phyloP scores from a whole-genome alignment of 2,888 invertebrate genomes.

The Anodontia alba region DNA sequence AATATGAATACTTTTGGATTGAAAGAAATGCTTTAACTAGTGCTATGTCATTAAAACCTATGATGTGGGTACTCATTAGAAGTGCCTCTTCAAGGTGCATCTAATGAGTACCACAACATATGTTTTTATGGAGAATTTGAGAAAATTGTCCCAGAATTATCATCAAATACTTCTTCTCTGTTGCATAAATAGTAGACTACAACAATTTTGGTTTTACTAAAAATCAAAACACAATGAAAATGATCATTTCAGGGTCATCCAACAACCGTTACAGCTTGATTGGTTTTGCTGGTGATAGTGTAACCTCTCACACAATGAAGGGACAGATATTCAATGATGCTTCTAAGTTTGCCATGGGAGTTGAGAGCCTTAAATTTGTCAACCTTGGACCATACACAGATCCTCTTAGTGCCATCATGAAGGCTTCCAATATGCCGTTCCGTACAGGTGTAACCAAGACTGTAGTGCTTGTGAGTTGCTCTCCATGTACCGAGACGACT shows the following conservation, averaged over 20 bases:
- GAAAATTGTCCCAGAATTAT: too few relatives aligned
- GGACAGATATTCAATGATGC: constrained; percentile 78
- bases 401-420: constrained; percentile 87
- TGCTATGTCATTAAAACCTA: too few relatives aligned
- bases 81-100: too few relatives aligned
- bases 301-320: constrained; percentile 89
- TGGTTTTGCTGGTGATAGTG: constrained; percentile 91
- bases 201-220: too few relatives aligned
- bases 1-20: too few relatives aligned
- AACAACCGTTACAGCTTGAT: constrained; percentile 89
- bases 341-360: constrained; percentile 70
- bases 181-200: too few relatives aligned
- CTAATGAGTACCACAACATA: too few relatives aligned
- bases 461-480: constrained; percentile 88
- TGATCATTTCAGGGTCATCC: constrained; percentile 73
- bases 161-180: too few relatives aligned
- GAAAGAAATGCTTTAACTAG: too few relatives aligned
- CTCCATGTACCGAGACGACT: constrained; percentile 88
- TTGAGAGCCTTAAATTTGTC: constrained; percentile 68
- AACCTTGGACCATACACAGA: constrained; percentile 63
- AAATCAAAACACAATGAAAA: too few relatives aligned
- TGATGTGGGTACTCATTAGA: too few relatives aligned
- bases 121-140: too few relatives aligned
- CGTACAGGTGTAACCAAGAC: constrained; percentile 93
- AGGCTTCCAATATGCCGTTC: constrained; percentile 90